Evolutionary conservation across 2,113 vertebrate genomes (phyloP).

Genomic region (Thryonomys swinderianus): DNA sequence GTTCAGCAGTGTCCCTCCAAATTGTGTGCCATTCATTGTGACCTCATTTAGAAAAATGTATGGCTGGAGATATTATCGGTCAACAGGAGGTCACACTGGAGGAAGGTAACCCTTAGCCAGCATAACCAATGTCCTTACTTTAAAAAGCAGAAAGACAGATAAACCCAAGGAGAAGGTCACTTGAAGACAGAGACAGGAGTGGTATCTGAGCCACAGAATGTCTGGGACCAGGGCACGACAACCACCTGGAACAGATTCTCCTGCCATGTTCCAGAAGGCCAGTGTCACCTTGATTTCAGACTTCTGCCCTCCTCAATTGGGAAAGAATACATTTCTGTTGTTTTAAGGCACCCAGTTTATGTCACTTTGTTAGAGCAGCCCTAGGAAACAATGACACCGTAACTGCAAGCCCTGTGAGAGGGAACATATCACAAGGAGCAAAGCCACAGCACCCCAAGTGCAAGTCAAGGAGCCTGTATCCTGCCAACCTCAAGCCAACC

Average conservation of each 20-base stretch:
- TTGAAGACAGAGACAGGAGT: rapidly evolving
- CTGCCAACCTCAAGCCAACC: background rate
- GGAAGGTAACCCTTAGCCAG: too few species aligned
- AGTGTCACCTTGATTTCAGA: background rate
- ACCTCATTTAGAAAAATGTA: background rate
- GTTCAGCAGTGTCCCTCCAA: background rate
- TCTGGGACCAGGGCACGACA: rapidly evolving
- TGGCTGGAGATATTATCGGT: rapidly evolving
- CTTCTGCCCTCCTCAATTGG: background rate
- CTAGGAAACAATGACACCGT: background rate
- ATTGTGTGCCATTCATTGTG: rapidly evolving
- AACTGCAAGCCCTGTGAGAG: background rate
- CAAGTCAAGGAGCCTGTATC: background rate
- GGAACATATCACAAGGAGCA: background rate
- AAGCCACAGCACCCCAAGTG: background rate
- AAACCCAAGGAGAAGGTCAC: background rate
- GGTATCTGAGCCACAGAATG: rapidly evolving
- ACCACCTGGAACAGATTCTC: background rate
- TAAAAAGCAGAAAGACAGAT: background rate
- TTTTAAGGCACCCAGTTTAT: background rate
- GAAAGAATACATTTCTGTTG: background rate
- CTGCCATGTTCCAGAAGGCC: background rate
- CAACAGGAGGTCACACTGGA: rapidly evolving
- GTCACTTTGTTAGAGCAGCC: background rate
- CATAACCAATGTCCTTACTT: too few species aligned